Evolutionary conservation across 2,888 invertebrate species (phyloP).

Genomic region (Apamea anceps): DNA sequence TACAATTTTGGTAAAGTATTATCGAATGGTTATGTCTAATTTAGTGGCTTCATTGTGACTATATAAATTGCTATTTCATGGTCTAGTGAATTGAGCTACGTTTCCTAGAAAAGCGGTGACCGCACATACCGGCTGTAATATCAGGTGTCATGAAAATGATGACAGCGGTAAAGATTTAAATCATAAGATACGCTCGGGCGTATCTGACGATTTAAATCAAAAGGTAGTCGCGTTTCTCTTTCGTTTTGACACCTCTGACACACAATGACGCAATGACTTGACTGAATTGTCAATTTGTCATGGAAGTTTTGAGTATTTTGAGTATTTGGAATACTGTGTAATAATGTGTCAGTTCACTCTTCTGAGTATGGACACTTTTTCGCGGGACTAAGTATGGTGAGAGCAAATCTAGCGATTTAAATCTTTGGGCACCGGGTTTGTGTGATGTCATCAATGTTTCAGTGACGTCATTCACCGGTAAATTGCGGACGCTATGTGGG

Average conservation of each 20-base stretch:
- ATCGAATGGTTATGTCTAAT: not conserved
- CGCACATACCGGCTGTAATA: not conserved
- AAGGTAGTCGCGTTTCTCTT: not conserved
- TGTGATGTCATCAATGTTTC: too few relatives aligned
- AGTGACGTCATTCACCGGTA: not conserved
- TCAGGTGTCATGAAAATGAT: not conserved
- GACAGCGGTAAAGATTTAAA: not conserved
- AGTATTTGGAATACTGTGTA: not conserved
- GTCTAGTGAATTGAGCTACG: not conserved
- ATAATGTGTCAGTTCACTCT: not conserved
- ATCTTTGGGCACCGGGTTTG: not conserved
- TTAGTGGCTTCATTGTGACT: not conserved
- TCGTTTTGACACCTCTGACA: not conserved
- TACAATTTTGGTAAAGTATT: constrained; percentile 12
- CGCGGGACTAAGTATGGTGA: not conserved
- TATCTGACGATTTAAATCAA: too few relatives aligned
- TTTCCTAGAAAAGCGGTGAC: not conserved
- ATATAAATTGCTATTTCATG: not conserved
- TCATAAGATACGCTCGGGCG: not conserved
- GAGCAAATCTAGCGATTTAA: not conserved
- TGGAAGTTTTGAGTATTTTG: not conserved
- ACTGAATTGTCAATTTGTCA: not conserved
- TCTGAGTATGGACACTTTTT: not conserved
- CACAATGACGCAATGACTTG: not conserved
- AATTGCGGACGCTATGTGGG: not conserved